phyloP scores from a whole-genome alignment of 2,888 invertebrate genomes.

The Lycia hirtaria region DNA sequence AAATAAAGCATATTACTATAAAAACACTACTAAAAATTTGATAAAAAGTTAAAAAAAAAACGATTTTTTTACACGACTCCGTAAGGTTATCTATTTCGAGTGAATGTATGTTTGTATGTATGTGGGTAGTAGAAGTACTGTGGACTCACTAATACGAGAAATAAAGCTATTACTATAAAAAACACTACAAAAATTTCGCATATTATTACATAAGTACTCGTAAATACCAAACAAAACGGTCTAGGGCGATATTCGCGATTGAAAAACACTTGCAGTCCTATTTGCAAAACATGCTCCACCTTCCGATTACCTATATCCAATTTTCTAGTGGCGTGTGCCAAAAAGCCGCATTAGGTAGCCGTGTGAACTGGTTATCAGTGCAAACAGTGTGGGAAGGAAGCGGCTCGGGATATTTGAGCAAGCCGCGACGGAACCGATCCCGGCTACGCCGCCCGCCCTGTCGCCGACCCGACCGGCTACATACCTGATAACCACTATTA shows the following conservation, averaged over 20 bases:
- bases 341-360: slow-evolving; percentile 13
- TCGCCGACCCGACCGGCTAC: slow-evolving; percentile 25
- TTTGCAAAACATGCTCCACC: not conserved
- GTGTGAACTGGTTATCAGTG: slow-evolving; percentile 53
- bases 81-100: no score
- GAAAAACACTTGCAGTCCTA: not conserved
- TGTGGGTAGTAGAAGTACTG: no score
- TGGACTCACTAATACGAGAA: no score
- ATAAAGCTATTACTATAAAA: no score
- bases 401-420: slow-evolving; percentile 51
- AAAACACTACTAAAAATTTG: no score
- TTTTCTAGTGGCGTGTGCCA: slow-evolving; percentile 10
- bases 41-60: no score
- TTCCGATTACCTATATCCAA: slow-evolving; percentile 9
- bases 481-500: slow-evolving; percentile 23
- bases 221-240: not conserved
- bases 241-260: not conserved
- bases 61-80: no score
- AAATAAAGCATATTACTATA: no score
- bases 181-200: no score
- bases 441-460: slow-evolving; percentile 24
- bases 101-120: no score
- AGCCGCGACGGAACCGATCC: slow-evolving; percentile 39
- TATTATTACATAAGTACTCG: not conserved
- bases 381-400: slow-evolving; percentile 53